phyloP scores from a whole-genome alignment of 1,140 invertebrate genomes.

The Conus ventricosus region DNA sequence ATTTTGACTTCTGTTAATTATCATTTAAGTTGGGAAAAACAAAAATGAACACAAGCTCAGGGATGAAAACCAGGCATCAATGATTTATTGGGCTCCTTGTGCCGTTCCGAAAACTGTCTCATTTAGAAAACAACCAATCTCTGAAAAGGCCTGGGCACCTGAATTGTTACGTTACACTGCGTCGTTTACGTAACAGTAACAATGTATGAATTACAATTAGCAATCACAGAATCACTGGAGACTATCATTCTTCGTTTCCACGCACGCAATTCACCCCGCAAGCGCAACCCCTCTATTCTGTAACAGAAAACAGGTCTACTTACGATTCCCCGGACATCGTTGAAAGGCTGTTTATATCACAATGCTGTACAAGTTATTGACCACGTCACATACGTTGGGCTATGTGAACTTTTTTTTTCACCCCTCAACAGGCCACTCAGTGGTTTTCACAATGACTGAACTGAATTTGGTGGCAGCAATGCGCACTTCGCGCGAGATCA shows the following conservation, averaged over 20 bases:
- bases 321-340: slow-evolving; percentile 59
- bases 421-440: no score
- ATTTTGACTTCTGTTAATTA: no score
- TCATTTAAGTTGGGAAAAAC: no score
- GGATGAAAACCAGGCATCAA: no score
- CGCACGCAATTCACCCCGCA: no score
- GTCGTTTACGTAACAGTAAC: no score
- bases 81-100: no score
- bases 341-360: background rate
- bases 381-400: background rate
- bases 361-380: background rate
- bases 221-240: background rate
- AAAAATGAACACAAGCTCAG: no score
- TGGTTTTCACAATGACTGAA: background rate
- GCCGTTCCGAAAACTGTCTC: no score
- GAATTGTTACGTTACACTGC: no score
- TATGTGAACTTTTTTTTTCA: background rate
- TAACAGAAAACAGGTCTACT: slow-evolving; percentile 23
- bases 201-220: no score
- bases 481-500: background rate
- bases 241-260: background rate
- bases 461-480: background rate
- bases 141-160: background rate
- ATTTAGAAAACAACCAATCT: background rate
- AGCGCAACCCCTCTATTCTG: background rate